Conservation (phyloP, 2,797 vertebrate species). For the Megaceryle alcyon region DNA sequence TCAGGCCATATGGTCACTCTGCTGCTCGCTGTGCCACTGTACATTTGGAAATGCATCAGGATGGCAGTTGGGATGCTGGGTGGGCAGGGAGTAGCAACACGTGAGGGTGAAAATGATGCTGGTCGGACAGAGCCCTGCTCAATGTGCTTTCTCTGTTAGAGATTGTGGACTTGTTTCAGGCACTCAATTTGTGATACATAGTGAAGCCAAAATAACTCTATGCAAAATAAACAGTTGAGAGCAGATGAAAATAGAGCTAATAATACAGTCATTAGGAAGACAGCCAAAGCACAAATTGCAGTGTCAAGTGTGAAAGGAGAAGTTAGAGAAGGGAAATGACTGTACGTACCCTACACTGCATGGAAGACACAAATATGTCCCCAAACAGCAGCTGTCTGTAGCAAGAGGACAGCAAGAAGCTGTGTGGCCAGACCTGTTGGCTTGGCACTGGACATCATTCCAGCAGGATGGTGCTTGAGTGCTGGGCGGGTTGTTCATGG, state of each 20-base stretch:
- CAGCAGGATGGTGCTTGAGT: not conserved
- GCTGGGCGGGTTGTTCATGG: not conserved
- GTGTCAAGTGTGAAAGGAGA: constrained; percentile 17
- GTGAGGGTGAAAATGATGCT: not conserved
- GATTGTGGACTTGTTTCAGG: constrained; percentile 31
- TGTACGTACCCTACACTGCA: accelerated
- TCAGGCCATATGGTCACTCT: constrained; percentile 34
- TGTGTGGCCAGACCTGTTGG: not conserved
- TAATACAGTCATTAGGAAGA: constrained; percentile 68
- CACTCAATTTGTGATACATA: constrained; percentile 13
- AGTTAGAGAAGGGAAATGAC: constrained; percentile 7
- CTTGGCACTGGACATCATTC: not conserved
- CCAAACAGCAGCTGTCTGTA: not conserved
- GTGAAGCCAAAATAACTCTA: constrained; percentile 60
- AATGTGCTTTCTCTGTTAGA: not conserved
- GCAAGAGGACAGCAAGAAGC: not conserved
- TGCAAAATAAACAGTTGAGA: constrained; percentile 59
- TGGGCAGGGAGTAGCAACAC: not conserved
- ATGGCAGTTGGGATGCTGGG: not conserved
- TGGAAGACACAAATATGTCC: not conserved
- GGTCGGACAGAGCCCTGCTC: not conserved
- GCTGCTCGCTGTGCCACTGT: not conserved
- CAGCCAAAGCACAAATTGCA: constrained; percentile 57
- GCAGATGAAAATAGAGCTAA: constrained; percentile 72
- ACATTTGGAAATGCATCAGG: not conserved